A percentile compares a stretch with the other conserved stretches of the same genome.
Evolutionary conservation across 2,797 vertebrate species (phyloP).

Genomic region (Sebastes variabilis): DNA sequence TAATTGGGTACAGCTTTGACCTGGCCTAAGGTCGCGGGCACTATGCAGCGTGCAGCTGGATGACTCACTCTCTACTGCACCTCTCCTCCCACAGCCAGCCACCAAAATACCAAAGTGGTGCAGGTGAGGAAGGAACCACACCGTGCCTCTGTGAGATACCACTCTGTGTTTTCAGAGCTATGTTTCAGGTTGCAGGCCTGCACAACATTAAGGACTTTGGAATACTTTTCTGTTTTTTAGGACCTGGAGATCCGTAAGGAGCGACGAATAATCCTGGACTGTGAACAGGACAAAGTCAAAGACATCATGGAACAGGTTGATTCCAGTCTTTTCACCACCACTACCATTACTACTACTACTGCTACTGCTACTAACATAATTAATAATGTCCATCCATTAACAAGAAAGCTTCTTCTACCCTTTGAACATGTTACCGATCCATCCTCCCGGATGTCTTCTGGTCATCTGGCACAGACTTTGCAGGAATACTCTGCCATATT

Average conservation of each 20-base stretch:
- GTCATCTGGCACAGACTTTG: too few relatives aligned
- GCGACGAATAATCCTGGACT: constrained; percentile 93
- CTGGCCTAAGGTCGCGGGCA: not conserved
- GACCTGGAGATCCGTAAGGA: constrained; percentile 96
- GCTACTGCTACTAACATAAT: too few relatives aligned
- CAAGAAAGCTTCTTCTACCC: too few relatives aligned
- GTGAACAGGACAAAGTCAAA: constrained; percentile 96
- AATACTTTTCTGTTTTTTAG: constrained; percentile 35
- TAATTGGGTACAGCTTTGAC: not conserved
- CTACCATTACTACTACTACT: not conserved
- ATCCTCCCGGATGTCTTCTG: too few relatives aligned
- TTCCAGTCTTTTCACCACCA: not conserved
- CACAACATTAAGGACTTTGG: not conserved
- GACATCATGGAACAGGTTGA: constrained; percentile 97
- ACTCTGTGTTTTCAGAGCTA: not conserved
- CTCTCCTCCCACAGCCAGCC: not conserved
- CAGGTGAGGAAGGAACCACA: not conserved
- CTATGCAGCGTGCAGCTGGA: not conserved
- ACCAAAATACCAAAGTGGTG: not conserved
- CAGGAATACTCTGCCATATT: too few relatives aligned
- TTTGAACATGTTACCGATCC: too few relatives aligned
- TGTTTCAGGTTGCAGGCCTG: not conserved
- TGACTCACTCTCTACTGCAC: not conserved
- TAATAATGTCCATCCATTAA: not conserved
- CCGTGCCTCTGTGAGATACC: not conserved